A percentile compares a stretch with the other conserved stretches of the same genome.
phyloP scores from a whole-genome alignment of 2,797 vertebrate genomes.

The Gobio occitaniae region DNA sequence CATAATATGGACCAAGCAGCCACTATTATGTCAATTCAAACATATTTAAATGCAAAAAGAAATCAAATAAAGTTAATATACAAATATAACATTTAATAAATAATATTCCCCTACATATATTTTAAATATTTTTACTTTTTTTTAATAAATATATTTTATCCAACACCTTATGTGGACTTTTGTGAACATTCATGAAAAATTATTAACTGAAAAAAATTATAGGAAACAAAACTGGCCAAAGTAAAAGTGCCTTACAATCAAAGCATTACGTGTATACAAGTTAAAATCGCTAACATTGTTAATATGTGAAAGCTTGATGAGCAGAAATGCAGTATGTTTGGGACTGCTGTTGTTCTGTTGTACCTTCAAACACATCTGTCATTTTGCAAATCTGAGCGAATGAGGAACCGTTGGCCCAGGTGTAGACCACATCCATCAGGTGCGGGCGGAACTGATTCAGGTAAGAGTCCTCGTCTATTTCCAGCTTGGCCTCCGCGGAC shows the following conservation, averaged over 20 bases:
- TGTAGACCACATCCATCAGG: constrained; percentile 96
- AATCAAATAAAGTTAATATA: background rate
- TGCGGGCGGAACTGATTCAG: constrained; percentile 93
- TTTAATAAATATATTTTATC: too few relatives aligned
- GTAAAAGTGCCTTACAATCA: background rate
- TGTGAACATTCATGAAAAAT: too few relatives aligned
- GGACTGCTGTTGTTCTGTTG: background rate
- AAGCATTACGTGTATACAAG: too few relatives aligned
- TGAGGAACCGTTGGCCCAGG: constrained; percentile 94
- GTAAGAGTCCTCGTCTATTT: constrained; percentile 94
- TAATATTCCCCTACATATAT: too few relatives aligned
- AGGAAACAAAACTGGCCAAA: background rate
- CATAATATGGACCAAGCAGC: background rate
- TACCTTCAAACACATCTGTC: constrained; percentile 99
- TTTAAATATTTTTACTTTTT: too few relatives aligned
- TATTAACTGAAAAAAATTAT: too few relatives aligned
- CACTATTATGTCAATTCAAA: background rate
- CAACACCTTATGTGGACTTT: too few relatives aligned
- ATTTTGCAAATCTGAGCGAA: constrained; percentile 99
- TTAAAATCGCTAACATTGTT: background rate
- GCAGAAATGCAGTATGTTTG: background rate
- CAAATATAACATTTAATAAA: too few relatives aligned
- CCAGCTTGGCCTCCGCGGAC: constrained; percentile 96
- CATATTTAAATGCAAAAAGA: background rate
- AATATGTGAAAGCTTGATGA: background rate